A percentile compares a stretch with the other conserved stretches of the same genome.
Evolutionary conservation across 2,888 invertebrate species (phyloP).

Genomic region (Sycophila texana): DNA sequence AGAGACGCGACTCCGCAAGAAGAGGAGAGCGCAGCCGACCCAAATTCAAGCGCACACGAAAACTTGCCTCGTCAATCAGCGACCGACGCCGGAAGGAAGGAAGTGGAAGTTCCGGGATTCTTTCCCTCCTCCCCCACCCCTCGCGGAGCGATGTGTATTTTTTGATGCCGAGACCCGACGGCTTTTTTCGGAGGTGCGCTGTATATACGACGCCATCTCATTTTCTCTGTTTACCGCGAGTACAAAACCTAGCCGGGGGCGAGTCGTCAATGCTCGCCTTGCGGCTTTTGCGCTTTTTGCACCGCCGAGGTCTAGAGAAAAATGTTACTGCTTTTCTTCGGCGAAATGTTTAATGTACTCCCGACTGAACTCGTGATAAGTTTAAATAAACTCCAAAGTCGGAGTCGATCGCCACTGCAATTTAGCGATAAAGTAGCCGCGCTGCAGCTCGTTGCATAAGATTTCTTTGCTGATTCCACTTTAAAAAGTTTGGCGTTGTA

Average conservation of each 20-base stretch:
- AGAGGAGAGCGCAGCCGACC: slow-evolving; percentile 65
- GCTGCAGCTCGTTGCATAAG: no score
- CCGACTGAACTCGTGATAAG: not conserved
- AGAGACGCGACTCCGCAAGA: slow-evolving; percentile 34
- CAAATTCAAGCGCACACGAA: slow-evolving; percentile 69
- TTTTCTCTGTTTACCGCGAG: slow-evolving; percentile 53
- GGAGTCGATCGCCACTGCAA: no score
- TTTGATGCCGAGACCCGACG: slow-evolving; percentile 28
- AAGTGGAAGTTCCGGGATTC: slow-evolving; percentile 70
- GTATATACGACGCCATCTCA: slow-evolving; percentile 30
- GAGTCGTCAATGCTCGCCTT: slow-evolving; percentile 28
- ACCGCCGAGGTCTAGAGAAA: slow-evolving; percentile 1
- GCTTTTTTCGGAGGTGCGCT: slow-evolving; percentile 24
- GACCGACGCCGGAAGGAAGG: slow-evolving; percentile 71
- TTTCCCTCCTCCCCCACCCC: slow-evolving; percentile 54
- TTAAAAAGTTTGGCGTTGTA: no score
- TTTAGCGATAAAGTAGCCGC: no score
- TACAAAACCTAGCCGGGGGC: slow-evolving; percentile 36
- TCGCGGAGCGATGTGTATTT: slow-evolving; percentile 34
- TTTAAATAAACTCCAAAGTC: slow-evolving; percentile 33
- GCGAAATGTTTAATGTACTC: not conserved
- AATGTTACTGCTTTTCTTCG: slow-evolving; percentile 50
- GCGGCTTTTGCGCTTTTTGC: not conserved
- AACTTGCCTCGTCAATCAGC: slow-evolving; percentile 75
- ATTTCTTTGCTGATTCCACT: no score